Evolutionary conservation across 1,140 invertebrate species (phyloP).

Genomic region (Nephila pilipes): DNA sequence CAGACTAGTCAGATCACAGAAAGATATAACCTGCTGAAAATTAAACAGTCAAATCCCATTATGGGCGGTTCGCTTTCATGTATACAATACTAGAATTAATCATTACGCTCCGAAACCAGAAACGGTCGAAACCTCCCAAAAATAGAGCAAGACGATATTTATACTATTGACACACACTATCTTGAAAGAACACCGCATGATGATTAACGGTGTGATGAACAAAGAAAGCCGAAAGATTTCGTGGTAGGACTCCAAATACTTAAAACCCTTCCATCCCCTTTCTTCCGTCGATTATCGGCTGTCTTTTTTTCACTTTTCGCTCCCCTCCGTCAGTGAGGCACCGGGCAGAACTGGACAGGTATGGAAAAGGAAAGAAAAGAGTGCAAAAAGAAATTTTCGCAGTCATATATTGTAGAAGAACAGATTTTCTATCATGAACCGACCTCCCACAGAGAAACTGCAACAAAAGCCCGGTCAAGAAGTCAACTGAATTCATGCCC

Average conservation of each 20-base stretch:
- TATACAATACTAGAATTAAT: background rate
- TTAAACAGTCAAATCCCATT: constrained; percentile 11
- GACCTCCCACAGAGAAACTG: background rate
- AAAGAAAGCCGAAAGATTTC: constrained; percentile 39
- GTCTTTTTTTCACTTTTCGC: background rate
- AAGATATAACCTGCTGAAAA: background rate
- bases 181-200: constrained; percentile 36
- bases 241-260: background rate
- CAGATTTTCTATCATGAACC: background rate
- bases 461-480: background rate
- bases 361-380: background rate
- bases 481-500: background rate
- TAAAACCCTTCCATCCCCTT: background rate
- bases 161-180: background rate
- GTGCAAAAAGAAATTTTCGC: background rate
- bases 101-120: background rate
- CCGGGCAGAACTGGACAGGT: background rate
- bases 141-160: background rate
- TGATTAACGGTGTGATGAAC: constrained; percentile 54
- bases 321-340: background rate
- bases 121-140: background rate
- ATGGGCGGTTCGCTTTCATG: constrained; percentile 38
- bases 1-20: background rate
- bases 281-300: background rate
- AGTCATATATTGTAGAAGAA: background rate